Evolutionary conservation across 2,113 vertebrate genomes (phyloP).

Genomic region (Chloroceryle aenea): DNA sequence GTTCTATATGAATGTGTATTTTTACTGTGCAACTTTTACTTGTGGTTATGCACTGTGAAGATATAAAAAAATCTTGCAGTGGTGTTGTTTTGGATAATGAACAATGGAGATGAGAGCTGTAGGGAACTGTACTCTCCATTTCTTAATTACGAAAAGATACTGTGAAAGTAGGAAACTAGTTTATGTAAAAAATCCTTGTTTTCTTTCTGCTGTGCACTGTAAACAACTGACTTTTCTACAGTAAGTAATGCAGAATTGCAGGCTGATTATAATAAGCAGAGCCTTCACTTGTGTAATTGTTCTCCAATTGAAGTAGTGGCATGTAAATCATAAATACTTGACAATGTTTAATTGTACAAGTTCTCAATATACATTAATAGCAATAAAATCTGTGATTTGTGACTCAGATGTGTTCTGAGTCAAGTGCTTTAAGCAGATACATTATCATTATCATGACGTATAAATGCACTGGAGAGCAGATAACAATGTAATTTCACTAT

Average conservation of each 20-base stretch:
- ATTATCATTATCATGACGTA: slow-evolving; percentile 61
- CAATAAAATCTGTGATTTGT: slow-evolving; percentile 64
- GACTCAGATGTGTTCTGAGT: slow-evolving; percentile 58
- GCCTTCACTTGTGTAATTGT: slow-evolving; percentile 46
- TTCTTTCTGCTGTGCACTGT: slow-evolving; percentile 22
- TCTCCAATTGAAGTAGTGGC: slow-evolving; percentile 16
- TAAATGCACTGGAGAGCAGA: slow-evolving; percentile 65
- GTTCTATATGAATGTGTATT: slow-evolving; percentile 52
- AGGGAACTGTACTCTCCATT: neutral
- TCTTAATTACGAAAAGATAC: neutral
- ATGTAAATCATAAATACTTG: slow-evolving; percentile 55
- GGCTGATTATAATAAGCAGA: slow-evolving; percentile 38
- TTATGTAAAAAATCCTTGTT: neutral
- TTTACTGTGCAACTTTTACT: slow-evolving; percentile 64
- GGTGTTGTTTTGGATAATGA: slow-evolving; percentile 46
- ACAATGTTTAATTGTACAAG: slow-evolving; percentile 61
- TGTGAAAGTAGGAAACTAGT: slow-evolving; percentile 4
- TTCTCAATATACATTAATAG: slow-evolving; percentile 48
- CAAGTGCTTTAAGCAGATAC: slow-evolving; percentile 71
- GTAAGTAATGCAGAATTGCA: slow-evolving; percentile 50
- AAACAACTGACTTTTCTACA: slow-evolving; percentile 45
- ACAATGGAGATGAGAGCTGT: slow-evolving; percentile 59
- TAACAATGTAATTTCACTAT: slow-evolving; percentile 59
- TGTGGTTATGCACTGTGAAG: slow-evolving; percentile 32
- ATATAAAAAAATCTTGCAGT: slow-evolving; percentile 17